These are phyloP conservation scores for Melanostoma scalare DNA, from an alignment of 2,888 invertebrate species.

Conservation along the genomic window DNA sequence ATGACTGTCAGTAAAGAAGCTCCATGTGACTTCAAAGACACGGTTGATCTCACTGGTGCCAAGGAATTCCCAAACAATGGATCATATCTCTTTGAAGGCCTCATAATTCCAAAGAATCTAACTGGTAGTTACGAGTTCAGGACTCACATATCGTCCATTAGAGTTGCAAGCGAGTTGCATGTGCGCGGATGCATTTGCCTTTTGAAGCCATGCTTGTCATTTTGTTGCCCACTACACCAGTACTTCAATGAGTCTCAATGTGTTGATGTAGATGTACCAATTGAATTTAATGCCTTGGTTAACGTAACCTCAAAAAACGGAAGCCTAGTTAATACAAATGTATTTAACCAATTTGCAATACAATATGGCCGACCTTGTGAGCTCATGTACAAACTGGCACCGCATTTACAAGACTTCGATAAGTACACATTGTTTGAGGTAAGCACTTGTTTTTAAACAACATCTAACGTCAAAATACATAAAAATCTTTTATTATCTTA, in stretches of 20 bases:
- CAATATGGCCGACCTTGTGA: conserved; percentile 6
- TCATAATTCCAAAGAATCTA: conserved; percentile 74
- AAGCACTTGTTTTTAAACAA: neutral
- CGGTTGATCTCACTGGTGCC: conserved; percentile 74
- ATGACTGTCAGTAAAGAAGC: neutral
- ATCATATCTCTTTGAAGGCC: conserved; percentile 74
- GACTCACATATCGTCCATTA: neutral
- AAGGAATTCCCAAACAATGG: conserved; percentile 69
- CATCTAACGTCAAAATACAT: neutral
- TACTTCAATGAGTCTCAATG: neutral
- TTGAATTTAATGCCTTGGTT: neutral
- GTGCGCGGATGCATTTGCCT: conserved; percentile 77
- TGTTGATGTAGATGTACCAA: fast-evolving
- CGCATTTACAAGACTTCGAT: neutral
- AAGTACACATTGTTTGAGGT: neutral
- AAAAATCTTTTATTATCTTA: neutral
- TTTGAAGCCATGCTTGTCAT: conserved; percentile 25
- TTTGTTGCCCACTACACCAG: neutral
- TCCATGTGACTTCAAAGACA: conserved; percentile 75
- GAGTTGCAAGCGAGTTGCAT: conserved; percentile 59
- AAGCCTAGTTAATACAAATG: neutral
- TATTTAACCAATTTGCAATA: neutral
- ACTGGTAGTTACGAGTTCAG: conserved; percentile 74
- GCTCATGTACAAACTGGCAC: neutral
- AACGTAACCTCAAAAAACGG: neutral